Base-by-base conservation (phyloP, 2,888 invertebrate species). In the Ceraclea dissimilis region DNA sequence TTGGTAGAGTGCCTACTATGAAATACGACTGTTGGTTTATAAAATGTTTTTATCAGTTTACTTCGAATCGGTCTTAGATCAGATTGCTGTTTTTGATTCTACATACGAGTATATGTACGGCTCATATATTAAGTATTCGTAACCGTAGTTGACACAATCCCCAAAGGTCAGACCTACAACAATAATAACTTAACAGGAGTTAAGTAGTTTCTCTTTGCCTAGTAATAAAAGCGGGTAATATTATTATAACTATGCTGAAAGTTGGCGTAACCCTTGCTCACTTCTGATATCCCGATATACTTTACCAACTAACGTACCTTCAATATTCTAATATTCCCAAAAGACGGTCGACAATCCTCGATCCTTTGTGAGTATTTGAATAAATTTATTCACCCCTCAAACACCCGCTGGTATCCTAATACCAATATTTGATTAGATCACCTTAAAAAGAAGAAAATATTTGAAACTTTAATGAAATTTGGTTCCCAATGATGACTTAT, bases 71-170 rank as follows among this genome's bases (percentile, higher is more conserved):
- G n/a, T n/a, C n/a, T n/a, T n/a, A n/a, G n/a, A n/a, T n/a, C n/a
- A n/a, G n/a, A n/a, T n/a, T n/a, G n/a, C n/a, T n/a, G n/a, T n/a
- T n/a, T n/a, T n/a, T n/a, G n/a, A n/a, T n/a, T n/a, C n/a, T n/a
- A n/a, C n/a, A n/a, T n/a, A n/a, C n/a, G n/a, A n/a, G n/a, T n/a
- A n/a, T n/a, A n/a, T n/a, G n/a, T n/a, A n/a, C n/a, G n/a, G n/a
- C n/a, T n/a, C n/a, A n/a, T n/a, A n/a, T n/a, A n/a, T n/a, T n/a
- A n/a, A n/a, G n/a, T n/a, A n/a, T n/a, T n/a, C n/a, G n/a, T n/a
- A n/a, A n/a, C n/a, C 54, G 60, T 44, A 56, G 56, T 59, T 59
- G 56, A 56, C 59, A 51, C 59, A 56, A 49, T 57, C 55, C 58
- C 56, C 56, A 22, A 52, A 55, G 50, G 60, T 60, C 56, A 53